A percentile compares a stretch with the other conserved stretches of the same genome.
Evolutionary conservation across 2,113 vertebrate species (phyloP).

Genomic region (Cinclus cinclus): DNA sequence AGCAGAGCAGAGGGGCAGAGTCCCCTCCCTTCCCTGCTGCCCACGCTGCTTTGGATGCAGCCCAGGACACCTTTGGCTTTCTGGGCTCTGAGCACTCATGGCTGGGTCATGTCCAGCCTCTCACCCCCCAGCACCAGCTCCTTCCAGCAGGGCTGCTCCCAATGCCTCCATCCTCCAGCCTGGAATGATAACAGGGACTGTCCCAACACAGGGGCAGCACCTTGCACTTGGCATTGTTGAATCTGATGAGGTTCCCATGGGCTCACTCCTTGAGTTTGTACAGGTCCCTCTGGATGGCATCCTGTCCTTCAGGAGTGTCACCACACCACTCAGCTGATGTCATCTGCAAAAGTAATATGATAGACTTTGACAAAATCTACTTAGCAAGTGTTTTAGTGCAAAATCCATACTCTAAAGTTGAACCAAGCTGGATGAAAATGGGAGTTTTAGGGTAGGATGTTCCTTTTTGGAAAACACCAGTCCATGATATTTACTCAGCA

Average conservation of each 20-base stretch:
- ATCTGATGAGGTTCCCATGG: neutral
- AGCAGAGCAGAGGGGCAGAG: too few relatives aligned
- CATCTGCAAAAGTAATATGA: neutral
- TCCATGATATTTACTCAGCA: neutral
- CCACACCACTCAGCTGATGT: neutral
- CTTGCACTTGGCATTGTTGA: neutral
- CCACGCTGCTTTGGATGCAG: neutral
- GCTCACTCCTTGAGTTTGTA: neutral
- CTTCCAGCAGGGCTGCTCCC: neutral
- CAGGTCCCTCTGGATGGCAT: neutral
- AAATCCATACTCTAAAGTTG: neutral
- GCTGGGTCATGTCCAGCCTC: too few relatives aligned
- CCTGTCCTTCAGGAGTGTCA: neutral
- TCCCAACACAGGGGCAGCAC: neutral
- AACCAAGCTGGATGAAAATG: neutral
- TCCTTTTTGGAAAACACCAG: neutral
- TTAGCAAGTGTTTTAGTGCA: neutral
- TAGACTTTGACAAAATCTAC: neutral
- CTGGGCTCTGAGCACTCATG: too few relatives aligned
- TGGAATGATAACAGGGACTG: accelerated
- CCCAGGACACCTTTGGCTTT: neutral
- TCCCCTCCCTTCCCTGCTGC: too few relatives aligned
- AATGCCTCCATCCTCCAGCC: neutral
- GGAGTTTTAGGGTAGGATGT: neutral
- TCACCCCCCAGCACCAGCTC: neutral